Conservation (phyloP, 2,888 invertebrate genomes). For the Drosophila phalerata region DNA sequence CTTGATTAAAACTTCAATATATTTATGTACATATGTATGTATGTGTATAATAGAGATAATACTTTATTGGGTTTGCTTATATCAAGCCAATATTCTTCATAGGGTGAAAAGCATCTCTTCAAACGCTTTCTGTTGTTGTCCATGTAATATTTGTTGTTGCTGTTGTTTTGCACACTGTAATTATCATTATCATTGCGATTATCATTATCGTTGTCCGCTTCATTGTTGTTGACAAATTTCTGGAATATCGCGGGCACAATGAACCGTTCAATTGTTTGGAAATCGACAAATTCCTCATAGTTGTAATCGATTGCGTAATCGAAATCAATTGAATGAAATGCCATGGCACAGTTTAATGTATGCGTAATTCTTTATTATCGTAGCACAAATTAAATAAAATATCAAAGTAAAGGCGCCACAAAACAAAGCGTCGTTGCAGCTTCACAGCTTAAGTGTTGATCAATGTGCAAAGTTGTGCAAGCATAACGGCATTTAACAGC, state of each 20-base stretch:
- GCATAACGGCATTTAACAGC: slow-evolving; percentile 61
- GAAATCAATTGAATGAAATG: slow-evolving; percentile 22
- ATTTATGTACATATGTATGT: too few relatives aligned
- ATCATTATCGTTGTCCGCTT: background rate
- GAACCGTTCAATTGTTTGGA: slow-evolving; percentile 31
- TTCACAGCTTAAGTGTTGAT: slow-evolving; percentile 18
- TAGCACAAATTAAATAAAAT: slow-evolving; percentile 1
- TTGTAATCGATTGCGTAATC: slow-evolving; percentile 16
- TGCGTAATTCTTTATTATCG: background rate
- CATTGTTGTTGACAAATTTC: background rate
- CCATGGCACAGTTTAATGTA: slow-evolving; percentile 10
- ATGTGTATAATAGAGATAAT: too few relatives aligned
- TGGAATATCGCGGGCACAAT: slow-evolving; percentile 42
- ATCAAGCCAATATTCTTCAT: slow-evolving; percentile 28
- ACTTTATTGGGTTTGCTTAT: slow-evolving; percentile 36
- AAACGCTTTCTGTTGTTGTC: background rate
- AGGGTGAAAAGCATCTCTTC: slow-evolving; percentile 1
- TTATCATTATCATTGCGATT: background rate
- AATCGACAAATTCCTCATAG: slow-evolving; percentile 18
- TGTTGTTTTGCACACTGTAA: background rate
- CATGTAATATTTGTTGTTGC: background rate
- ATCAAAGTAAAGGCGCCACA: background rate
- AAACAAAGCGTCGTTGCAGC: background rate
- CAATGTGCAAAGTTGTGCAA: background rate
- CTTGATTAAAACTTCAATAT: background rate